phyloP scores from a whole-genome alignment of 2,888 invertebrate genomes.

The Leucozona laternaria region DNA sequence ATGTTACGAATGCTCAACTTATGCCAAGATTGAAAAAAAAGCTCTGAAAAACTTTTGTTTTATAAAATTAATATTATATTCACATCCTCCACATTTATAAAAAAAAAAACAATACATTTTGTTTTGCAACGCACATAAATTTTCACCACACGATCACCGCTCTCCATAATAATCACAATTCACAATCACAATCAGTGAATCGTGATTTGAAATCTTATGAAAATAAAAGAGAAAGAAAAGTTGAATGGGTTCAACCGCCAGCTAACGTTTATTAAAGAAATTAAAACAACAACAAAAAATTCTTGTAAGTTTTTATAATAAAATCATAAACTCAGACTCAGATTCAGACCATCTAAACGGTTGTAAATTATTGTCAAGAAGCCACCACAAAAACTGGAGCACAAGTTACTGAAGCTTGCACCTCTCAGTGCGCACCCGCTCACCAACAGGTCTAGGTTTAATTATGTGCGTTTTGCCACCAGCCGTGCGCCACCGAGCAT shows the following conservation, averaged over 20 bases:
- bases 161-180: slow-evolving; percentile 62
- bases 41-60: background rate
- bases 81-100: slow-evolving; percentile 32
- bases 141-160: slow-evolving; percentile 48
- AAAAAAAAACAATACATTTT: background rate
- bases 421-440: background rate
- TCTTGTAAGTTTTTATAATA: slow-evolving; percentile 8
- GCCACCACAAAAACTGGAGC: slow-evolving; percentile 34
- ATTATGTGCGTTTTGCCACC: background rate
- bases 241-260: slow-evolving; percentile 27
- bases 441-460: background rate
- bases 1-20: background rate
- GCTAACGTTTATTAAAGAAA: slow-evolving; percentile 2
- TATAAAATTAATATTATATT: slow-evolving; percentile 38
- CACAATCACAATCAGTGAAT: slow-evolving; percentile 37
- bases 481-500: background rate
- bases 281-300: slow-evolving; percentile 6
- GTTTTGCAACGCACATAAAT: slow-evolving; percentile 50
- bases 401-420: slow-evolving; percentile 25
- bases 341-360: slow-evolving; percentile 16
- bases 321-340: background rate
- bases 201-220: slow-evolving; percentile 34
- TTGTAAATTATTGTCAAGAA: slow-evolving; percentile 33
- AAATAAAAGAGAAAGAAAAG: slow-evolving; percentile 44
- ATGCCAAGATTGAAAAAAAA: background rate